Percentiles rank a stretch among this genome's conserved stretches.
phyloP scores from a whole-genome alignment of 2,113 vertebrate species.

The Rhinopomastus cyanomelas region DNA sequence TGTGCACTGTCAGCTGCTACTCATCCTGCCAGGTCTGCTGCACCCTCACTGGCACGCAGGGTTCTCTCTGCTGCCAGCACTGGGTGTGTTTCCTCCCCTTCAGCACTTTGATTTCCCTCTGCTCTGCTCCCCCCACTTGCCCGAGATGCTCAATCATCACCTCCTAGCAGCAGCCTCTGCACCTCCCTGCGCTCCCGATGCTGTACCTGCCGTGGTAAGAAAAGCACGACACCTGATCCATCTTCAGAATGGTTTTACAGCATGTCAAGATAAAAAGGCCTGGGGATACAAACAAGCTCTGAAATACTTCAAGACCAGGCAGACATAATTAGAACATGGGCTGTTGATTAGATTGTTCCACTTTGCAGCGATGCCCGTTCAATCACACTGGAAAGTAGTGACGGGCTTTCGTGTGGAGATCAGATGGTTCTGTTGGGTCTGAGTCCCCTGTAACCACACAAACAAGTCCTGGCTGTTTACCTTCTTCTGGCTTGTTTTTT shows the following conservation, averaged over 20 bases:
- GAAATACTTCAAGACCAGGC: constrained; percentile 63
- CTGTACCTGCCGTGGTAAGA: neutral
- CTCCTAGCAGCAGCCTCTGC: constrained; percentile 37
- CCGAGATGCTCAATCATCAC: constrained; percentile 57
- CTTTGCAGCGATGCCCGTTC: constrained; percentile 52
- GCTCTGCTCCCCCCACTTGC: constrained; percentile 7
- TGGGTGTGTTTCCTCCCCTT: constrained; percentile 29
- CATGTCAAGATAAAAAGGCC: constrained; percentile 52
- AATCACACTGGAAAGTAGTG: constrained; percentile 65
- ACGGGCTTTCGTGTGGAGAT: constrained; percentile 48
- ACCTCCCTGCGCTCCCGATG: neutral
- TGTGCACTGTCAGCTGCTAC: neutral
- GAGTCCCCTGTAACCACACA: constrained; percentile 47
- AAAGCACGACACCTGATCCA: constrained; percentile 47
- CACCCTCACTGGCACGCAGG: neutral
- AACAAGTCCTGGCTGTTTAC: constrained; percentile 47
- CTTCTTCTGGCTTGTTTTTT: neutral
- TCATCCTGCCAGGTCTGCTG: neutral
- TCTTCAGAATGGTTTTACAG: constrained; percentile 58
- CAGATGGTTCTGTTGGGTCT: constrained; percentile 42
- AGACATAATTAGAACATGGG: constrained; percentile 68
- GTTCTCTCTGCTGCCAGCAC: neutral
- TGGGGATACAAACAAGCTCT: constrained; percentile 60
- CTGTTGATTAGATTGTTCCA: constrained; percentile 69
- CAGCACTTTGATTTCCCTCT: constrained; percentile 55